A percentile compares a stretch with the other conserved stretches of the same genome.
These are phyloP conservation scores for Euborellia annulipes DNA, from an alignment of 1,140 invertebrate genomes.

Conservation along the genomic window DNA sequence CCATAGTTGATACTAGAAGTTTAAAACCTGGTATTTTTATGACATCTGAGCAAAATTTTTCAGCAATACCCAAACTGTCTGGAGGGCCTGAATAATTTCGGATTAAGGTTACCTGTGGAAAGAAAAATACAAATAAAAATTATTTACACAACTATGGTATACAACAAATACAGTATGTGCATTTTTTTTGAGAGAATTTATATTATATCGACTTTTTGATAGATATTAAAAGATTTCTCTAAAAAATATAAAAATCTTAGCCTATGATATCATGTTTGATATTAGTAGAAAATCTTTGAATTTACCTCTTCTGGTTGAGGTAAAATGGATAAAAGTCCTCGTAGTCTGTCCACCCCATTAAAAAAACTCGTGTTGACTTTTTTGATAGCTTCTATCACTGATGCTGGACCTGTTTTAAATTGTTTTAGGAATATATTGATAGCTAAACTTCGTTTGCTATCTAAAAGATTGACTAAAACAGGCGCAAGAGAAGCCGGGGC, in stretches of 20 bases:
- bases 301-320: slow-evolving; percentile 36
- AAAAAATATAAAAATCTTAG: slow-evolving; percentile 16
- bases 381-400: slow-evolving; percentile 30
- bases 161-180: too few relatives aligned
- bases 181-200: too few relatives aligned
- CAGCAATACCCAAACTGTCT: slow-evolving; percentile 27
- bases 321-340: slow-evolving; percentile 33
- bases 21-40: slow-evolving; percentile 26
- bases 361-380: slow-evolving; percentile 14
- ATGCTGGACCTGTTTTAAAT: slow-evolving; percentile 27
- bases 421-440: slow-evolving; percentile 45
- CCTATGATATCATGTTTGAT: not conserved
- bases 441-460: slow-evolving; percentile 36
- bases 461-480: slow-evolving; percentile 23
- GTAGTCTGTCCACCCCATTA: slow-evolving; percentile 31
- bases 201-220: too few relatives aligned
- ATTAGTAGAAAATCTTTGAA: not conserved
- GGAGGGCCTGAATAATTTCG: slow-evolving; percentile 21
- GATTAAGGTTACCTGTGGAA: slow-evolving; percentile 23
- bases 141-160: not conserved
- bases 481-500: not conserved
- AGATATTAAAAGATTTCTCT: too few relatives aligned
- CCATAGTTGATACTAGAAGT: slow-evolving; percentile 30
- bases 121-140: slow-evolving; percentile 22
- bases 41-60: slow-evolving; percentile 28